phyloP scores from a whole-genome alignment of 2,888 invertebrate species.

The Dynastes tityus region DNA sequence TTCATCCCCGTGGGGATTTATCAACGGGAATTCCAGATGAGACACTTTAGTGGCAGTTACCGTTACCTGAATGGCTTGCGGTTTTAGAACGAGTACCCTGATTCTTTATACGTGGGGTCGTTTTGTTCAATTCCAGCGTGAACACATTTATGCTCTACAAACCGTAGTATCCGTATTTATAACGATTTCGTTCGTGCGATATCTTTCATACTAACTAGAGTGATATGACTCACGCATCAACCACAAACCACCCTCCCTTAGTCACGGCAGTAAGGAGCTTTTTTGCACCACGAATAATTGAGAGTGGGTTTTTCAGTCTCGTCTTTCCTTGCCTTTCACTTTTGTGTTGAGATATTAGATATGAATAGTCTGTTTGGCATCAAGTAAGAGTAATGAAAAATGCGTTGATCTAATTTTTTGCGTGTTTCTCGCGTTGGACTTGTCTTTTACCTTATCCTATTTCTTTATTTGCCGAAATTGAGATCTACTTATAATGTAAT shows the following conservation, averaged over 20 bases:
- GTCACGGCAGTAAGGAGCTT: not conserved
- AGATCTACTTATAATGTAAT: too few relatives aligned
- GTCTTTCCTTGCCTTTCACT: too few relatives aligned
- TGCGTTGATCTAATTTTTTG: too few relatives aligned
- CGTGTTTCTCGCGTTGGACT: too few relatives aligned
- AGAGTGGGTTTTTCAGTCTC: not conserved
- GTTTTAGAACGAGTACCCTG: slow-evolving; percentile 63
- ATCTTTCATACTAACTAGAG: not conserved
- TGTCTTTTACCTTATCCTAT: too few relatives aligned
- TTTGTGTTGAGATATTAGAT: too few relatives aligned
- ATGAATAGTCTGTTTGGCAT: too few relatives aligned
- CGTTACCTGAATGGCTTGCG: slow-evolving; percentile 66
- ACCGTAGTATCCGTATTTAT: slow-evolving; percentile 31
- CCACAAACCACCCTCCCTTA: not conserved
- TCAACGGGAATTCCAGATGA: slow-evolving; percentile 69
- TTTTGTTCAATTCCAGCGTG: slow-evolving; percentile 62
- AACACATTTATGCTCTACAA: slow-evolving; percentile 49
- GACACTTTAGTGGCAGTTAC: slow-evolving; percentile 68
- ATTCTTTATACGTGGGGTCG: slow-evolving; percentile 63
- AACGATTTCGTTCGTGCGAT: not conserved
- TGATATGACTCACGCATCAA: slow-evolving; percentile 1
- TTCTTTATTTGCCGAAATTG: too few relatives aligned
- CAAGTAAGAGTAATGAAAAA: too few relatives aligned
- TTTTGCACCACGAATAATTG: not conserved
- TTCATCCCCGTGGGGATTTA: slow-evolving; percentile 67